Conservation (phyloP, 2,797 vertebrate species). For the Gymnodraco acuticeps region DNA sequence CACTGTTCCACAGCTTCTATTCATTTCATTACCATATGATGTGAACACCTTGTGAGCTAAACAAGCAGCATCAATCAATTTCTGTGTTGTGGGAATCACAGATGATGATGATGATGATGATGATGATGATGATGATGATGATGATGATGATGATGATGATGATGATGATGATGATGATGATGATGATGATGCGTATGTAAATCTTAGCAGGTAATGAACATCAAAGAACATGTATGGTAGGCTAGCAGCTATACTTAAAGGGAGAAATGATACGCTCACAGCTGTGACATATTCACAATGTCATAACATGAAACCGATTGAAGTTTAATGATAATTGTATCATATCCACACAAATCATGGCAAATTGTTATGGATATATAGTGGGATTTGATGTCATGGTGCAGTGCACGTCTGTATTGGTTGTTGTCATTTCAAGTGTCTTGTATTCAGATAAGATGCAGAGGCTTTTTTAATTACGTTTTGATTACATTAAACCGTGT, state of each 20-base stretch:
- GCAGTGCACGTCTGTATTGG: too few species aligned
- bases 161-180: background rate
- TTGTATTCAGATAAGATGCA: background rate
- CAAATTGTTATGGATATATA: background rate
- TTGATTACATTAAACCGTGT: background rate
- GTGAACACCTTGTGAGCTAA: slow-evolving; percentile 26
- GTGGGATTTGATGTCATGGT: background rate
- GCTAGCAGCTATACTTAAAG: background rate
- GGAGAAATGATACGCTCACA: too few species aligned
- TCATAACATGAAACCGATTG: background rate
- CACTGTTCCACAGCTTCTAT: slow-evolving; percentile 37
- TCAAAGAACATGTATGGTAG: slow-evolving; percentile 4
- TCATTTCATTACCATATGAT: slow-evolving; percentile 34
- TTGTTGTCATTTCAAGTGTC: background rate
- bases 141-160: background rate
- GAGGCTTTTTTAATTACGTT: slow-evolving; percentile 6
- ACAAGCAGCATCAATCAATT: slow-evolving; percentile 26
- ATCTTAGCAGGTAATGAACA: background rate
- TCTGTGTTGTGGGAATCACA: slow-evolving; percentile 20
- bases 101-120: background rate
- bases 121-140: too few species aligned
- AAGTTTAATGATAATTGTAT: background rate
- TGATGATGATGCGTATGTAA: background rate
- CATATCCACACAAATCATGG: too few species aligned
- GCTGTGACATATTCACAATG: too few species aligned